Base-by-base conservation (phyloP, 2,797 vertebrate species). In the Zalophus californianus region DNA sequence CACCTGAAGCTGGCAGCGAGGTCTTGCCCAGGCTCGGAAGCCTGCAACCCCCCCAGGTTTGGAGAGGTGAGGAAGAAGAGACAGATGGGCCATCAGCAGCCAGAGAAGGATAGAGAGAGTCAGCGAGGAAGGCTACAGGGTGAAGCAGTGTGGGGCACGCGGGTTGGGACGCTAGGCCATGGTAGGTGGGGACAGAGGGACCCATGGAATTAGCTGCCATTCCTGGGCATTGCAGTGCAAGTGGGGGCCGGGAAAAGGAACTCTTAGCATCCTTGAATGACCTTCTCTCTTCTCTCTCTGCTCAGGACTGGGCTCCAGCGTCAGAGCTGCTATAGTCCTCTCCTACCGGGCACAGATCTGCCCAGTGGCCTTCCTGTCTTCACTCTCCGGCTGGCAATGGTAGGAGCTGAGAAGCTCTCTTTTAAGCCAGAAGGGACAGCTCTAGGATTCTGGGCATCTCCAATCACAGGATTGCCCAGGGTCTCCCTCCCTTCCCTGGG, bases 1-100 rank as follows among this genome's bases (percentile, higher is more conserved):
- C 90, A 66, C 80, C 91, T 98, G 89, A 98, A 52, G 77, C 80
- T 98, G 77, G 88, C 64, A 0, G 86, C 90, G 79, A 94, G 83
- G 77, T 50, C 80, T 78, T 41, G 3, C 2, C 35, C 66, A 56
- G 68, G 23, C 27, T 78, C 35, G 11, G 83, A 96, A 68, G 41
- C 88, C 41, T 68, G 88, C 87, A 78, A 66, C 60, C 54, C 80
- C 23, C 29, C 44, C 2, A 82, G 73, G 50, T 38, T 35, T 27
- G 25, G 18, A 83, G 70, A 97, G 97, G 94, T 96, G 38, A 97
- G 95, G 50, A 90, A 64, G 52, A 77, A 72, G 79, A 89, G 52
- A 60, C 14, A 35, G 72, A 23, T 9, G 18, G 13, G 13, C 70
- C 20, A 2, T 21, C 73, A 91, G 23, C 27, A n/a, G 32, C 54